phyloP scores from a whole-genome alignment of 2,888 invertebrate species.

The Tipula lateralis region DNA sequence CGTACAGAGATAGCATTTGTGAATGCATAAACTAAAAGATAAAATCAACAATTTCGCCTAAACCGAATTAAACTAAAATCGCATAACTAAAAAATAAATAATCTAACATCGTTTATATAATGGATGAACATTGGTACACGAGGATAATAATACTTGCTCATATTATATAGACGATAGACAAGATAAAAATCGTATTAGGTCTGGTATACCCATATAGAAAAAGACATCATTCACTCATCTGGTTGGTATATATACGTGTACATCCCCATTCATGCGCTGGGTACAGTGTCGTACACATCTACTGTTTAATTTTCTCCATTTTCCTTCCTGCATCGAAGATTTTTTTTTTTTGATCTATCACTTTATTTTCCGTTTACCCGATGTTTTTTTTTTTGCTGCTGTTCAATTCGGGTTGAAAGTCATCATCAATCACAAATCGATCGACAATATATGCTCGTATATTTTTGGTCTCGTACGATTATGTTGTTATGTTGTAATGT shows the following conservation, averaged over 20 bases:
- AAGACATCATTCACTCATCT: neutral
- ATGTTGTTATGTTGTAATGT: neutral
- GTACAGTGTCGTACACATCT: neutral
- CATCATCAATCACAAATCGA: constrained; percentile 24
- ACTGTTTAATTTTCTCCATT: neutral
- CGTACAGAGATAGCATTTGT: neutral
- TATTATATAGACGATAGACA: neutral
- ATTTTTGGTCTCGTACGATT: neutral
- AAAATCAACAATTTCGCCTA: neutral
- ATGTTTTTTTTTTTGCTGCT: neutral
- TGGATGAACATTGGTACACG: neutral
- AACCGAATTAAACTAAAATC: neutral
- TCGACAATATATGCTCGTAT: neutral
- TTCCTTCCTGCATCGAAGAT: neutral
- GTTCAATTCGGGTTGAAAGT: neutral
- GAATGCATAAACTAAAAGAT: neutral
- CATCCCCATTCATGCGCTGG: neutral
- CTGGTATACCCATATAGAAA: neutral
- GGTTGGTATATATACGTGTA: neutral
- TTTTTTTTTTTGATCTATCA: constrained; percentile 2
- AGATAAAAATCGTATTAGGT: neutral
- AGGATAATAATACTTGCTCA: neutral
- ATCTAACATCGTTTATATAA: neutral
- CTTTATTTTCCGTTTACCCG: constrained; percentile 5
- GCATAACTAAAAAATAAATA: neutral